Conservation (phyloP, 2,888 invertebrate genomes). For the Mermis nigrescens region DNA sequence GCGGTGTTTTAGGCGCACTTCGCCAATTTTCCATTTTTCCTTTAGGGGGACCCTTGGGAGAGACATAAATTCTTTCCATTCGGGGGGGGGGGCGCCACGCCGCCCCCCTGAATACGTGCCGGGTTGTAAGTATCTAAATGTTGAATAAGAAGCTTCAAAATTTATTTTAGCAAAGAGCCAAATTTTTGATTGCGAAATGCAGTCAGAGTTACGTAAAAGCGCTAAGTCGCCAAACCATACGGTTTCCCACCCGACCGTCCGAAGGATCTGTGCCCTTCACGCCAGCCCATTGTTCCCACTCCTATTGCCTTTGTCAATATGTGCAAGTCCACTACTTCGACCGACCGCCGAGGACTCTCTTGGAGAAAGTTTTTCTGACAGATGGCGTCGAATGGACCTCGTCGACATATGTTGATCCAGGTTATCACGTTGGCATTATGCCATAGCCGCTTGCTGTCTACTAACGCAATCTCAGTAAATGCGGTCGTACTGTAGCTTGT, state of each 20-base stretch:
- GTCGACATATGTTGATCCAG: background rate
- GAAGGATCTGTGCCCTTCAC: constrained; percentile 25
- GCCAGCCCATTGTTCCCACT: constrained; percentile 25
- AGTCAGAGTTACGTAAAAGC: constrained; percentile 13
- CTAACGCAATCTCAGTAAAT: too few species aligned
- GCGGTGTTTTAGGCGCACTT: too few species aligned
- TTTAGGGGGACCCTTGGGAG: too few species aligned
- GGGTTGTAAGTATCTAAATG: too few species aligned
- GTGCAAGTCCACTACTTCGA: constrained; percentile 24
- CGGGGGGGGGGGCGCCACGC: too few species aligned
- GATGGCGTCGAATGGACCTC: background rate
- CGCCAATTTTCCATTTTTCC: too few species aligned
- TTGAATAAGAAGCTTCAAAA: too few species aligned
- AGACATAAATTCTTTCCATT: too few species aligned
- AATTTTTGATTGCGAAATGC: constrained; percentile 8
- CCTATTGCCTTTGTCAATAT: constrained; percentile 27
- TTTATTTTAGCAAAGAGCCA: constrained; percentile 11
- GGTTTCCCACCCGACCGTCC: constrained; percentile 24
- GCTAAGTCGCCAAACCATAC: constrained; percentile 10
- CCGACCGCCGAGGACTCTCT: constrained; percentile 20
- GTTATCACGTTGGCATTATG: background rate
- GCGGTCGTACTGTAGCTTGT: too few species aligned
- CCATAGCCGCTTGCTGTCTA: background rate
- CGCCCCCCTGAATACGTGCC: too few species aligned
- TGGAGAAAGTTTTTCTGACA: constrained; percentile 17